Evolutionary conservation across 1,140 invertebrate species (phyloP), one percentile per base, ranked within the genome.

Genomic region (Plutomurus gul): DNA sequence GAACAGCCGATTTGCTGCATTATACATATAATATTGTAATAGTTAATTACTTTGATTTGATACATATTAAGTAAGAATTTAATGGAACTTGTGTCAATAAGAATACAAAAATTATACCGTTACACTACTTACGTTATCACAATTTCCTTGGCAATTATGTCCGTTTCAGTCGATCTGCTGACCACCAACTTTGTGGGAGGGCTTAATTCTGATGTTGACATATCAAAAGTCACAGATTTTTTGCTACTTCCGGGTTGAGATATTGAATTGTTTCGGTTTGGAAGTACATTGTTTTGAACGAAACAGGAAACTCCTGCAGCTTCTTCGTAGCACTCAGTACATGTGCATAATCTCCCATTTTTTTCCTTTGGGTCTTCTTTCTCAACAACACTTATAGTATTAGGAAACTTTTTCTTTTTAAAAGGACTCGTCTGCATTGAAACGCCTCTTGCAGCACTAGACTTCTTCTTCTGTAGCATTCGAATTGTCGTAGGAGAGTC

Each of bases 301-400:
- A 76, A 18, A 37, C 40, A 40, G 16, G 65, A 37, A 20, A 81
- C 30, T 16, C 82, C 82, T 3, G 82, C 80, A 49, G 80, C 80
- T 39, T 84, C 83, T 20, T 76, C 73, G 60, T 82, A 82, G 43
- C 83, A 84, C 30, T 84, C 83, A 7, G 77, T 77, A 73, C 83
- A 84, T 13, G 43, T 77, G 65, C 83, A 84, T 46, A 82, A 76
- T 3, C 76, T 46, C 27, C 56, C 30, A 7, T 49, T 20, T 46
- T 81, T 82, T 30, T 81, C 78, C 7, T 47, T 27, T n/a, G n/a
- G 43, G 8, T 70, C 76, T 22, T 80, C 77, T 75, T 77, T 81
- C 5, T 81, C 83, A 18, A 76, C 46, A 7, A 77, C 20, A 47
- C 74, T 81, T 0, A 76, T 82, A 27, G 18, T 33, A 75, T 8